Conservation (phyloP, 37 sponge, comb jelly and placozoan genomes). For the Mnemiopsis leidyi region DNA sequence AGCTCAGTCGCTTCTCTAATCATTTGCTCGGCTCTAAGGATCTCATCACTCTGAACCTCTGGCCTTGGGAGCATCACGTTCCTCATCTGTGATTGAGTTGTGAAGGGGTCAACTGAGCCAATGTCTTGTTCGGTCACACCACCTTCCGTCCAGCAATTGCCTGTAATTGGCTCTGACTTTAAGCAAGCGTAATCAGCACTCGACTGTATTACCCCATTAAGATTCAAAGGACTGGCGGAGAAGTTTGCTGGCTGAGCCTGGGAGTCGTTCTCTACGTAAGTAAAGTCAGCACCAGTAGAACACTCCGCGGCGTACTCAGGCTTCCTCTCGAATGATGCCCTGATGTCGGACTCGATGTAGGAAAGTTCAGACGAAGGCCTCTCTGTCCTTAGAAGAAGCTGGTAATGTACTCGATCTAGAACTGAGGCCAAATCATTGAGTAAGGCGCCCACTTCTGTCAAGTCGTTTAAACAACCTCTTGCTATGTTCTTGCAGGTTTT, state of each 20-base stretch:
- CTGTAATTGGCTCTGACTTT: not conserved
- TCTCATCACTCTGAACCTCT: constrained; percentile 15
- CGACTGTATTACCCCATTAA: not conserved
- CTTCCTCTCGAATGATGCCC: not conserved
- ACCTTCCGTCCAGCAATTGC: not conserved
- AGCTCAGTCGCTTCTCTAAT: not conserved
- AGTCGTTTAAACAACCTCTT: not conserved
- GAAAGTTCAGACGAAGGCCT: not conserved
- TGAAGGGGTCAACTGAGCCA: not conserved
- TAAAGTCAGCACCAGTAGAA: not conserved
- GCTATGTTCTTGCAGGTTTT: not conserved
- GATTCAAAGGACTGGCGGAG: not conserved
- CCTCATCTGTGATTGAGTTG: not conserved
- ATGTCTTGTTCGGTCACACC: not conserved
- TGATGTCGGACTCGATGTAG: not conserved
- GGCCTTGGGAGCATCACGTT: not conserved
- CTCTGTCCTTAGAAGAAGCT: not conserved
- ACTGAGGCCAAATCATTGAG: not conserved
- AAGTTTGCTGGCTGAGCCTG: constrained; percentile 10
- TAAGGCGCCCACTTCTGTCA: not conserved
- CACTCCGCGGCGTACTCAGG: not conserved
- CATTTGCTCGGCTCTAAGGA: not conserved
- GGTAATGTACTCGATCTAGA: not conserved
- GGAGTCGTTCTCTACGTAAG: not conserved
- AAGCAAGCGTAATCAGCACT: constrained; percentile 1